Evolutionary conservation across 2,113 vertebrate genomes (phyloP).

Genomic region (Cavia aperea): DNA sequence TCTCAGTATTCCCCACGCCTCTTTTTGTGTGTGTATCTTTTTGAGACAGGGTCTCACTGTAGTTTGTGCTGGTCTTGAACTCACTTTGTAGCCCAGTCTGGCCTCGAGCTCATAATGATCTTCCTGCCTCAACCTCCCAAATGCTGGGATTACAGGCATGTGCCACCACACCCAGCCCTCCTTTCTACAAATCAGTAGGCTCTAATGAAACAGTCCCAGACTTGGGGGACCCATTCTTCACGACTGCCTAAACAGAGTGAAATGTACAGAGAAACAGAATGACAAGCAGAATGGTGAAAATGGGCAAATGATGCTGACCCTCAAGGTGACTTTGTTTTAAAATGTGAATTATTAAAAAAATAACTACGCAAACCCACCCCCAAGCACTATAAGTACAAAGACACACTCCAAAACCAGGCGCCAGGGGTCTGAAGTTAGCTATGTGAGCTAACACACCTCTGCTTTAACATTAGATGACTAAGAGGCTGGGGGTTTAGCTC

Average conservation of each 20-base stretch:
- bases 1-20: not conserved
- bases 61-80: no score
- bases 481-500: no score
- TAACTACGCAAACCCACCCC: not conserved
- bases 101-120: no score
- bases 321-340: not conserved
- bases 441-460: not conserved
- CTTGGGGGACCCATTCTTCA: not conserved
- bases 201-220: not conserved
- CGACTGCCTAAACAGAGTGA: not conserved
- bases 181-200: not conserved
- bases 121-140: no score
- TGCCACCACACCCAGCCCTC: not conserved
- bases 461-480: not conserved
- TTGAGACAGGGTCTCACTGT: no score
- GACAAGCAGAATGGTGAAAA: not conserved
- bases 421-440: not conserved
- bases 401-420: not conserved
- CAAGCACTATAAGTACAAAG: not conserved
- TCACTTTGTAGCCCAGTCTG: no score
- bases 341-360: not conserved
- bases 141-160: no score
- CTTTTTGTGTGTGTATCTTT: no score
- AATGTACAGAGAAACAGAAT: not conserved
- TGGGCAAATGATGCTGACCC: not conserved